These are phyloP conservation scores for Idaea biselata DNA, from an alignment of 2,888 invertebrate genomes.

Conservation along the genomic window DNA sequence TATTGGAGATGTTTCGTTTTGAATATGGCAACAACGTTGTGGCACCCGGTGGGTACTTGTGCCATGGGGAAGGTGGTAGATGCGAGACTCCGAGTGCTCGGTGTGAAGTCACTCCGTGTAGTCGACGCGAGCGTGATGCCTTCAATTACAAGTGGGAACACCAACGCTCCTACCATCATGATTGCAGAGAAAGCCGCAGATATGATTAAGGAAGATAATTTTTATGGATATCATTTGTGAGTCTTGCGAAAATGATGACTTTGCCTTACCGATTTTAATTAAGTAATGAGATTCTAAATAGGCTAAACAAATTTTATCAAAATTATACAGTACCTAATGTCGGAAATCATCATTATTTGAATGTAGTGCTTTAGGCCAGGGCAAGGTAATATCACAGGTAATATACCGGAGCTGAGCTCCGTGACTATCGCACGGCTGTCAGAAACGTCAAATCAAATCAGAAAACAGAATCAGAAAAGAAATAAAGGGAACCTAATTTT, in stretches of 20 bases:
- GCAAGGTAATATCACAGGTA: too few relatives aligned
- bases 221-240: neutral
- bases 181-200: constrained; percentile 82
- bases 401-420: too few relatives aligned
- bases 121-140: constrained; percentile 84
- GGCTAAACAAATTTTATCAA: too few relatives aligned
- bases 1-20: constrained; percentile 24
- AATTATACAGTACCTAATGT: too few relatives aligned
- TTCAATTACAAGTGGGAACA: constrained; percentile 78
- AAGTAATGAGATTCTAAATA: too few relatives aligned
- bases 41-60: constrained; percentile 41
- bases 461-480: too few relatives aligned
- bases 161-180: constrained; percentile 81
- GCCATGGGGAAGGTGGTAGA: constrained; percentile 45
- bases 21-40: constrained; percentile 19
- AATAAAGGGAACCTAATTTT: too few relatives aligned
- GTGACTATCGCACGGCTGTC: too few relatives aligned
- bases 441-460: too few relatives aligned
- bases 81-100: constrained; percentile 57
- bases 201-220: constrained; percentile 65
- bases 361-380: too few relatives aligned
- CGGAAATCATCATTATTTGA: too few relatives aligned
- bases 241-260: neutral
- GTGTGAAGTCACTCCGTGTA: constrained; percentile 77
- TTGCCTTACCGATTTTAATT: neutral